phyloP scores from a whole-genome alignment of 2,888 invertebrate species.

The Ethmia dodecea region DNA sequence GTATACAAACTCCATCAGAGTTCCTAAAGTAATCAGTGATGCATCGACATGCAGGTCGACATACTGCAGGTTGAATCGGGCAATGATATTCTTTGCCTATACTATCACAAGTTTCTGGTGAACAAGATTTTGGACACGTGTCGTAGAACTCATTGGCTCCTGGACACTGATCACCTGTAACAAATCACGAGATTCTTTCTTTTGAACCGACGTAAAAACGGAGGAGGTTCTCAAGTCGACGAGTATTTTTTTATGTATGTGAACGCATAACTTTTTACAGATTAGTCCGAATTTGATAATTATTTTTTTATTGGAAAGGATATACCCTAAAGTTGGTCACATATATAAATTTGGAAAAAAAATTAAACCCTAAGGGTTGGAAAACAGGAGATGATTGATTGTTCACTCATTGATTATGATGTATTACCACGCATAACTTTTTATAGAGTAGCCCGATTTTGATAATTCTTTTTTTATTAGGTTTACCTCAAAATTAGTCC shows the following conservation, averaged over 20 bases:
- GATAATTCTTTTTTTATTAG: too few species aligned
- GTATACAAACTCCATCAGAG: conserved; percentile 24
- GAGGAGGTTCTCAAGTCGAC: not conserved
- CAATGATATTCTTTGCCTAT: conserved; percentile 19
- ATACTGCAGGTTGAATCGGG: conserved; percentile 4
- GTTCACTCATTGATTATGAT: too few species aligned
- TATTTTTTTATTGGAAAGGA: too few species aligned
- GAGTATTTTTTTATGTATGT: not conserved
- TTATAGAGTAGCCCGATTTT: too few species aligned
- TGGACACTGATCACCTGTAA: conserved; percentile 1
- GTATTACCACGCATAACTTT: too few species aligned
- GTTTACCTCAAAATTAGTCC: too few species aligned
- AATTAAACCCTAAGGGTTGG: too few species aligned
- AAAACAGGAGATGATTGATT: too few species aligned
- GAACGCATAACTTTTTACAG: not conserved
- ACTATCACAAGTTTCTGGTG: conserved; percentile 26
- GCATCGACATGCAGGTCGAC: conserved; percentile 24
- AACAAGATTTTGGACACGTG: conserved; percentile 10
- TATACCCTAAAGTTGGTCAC: too few species aligned
- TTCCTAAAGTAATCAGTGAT: conserved; percentile 22
- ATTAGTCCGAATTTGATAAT: too few species aligned
- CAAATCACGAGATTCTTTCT: too few species aligned
- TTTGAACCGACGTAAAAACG: not conserved
- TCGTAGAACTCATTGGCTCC: conserved; percentile 11
- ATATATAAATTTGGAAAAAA: too few species aligned